Percentiles rank a stretch among this genome's conserved stretches.
Conservation (phyloP, 2,113 vertebrate species). For the Coptodon bakossiorum region DNA sequence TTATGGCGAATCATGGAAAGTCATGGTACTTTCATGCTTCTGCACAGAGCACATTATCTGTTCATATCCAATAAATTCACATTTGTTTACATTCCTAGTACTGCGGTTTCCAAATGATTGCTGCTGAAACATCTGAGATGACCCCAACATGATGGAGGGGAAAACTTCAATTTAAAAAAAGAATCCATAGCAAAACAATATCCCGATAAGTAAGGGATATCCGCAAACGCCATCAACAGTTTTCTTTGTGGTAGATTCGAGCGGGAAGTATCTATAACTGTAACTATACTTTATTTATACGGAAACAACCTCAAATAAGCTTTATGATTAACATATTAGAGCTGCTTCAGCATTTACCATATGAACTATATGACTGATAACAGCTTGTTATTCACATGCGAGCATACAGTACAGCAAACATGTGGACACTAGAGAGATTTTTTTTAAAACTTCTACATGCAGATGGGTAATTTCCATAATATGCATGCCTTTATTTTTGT, state of each 20-base stretch:
- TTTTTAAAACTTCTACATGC: background rate
- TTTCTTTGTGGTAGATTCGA: background rate
- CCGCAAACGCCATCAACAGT: background rate
- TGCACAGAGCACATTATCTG: background rate
- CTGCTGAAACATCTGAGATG: background rate
- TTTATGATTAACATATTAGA: background rate
- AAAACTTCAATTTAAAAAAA: background rate
- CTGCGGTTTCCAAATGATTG: background rate
- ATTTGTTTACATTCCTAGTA: background rate
- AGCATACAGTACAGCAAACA: background rate
- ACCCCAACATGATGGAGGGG: background rate
- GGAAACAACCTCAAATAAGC: background rate
- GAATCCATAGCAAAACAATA: background rate
- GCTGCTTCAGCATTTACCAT: background rate
- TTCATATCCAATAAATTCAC: background rate
- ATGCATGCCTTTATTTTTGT: constrained; percentile 26
- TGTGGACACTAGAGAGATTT: background rate
- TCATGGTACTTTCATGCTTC: background rate
- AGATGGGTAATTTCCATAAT: constrained; percentile 29
- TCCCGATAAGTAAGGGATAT: background rate
- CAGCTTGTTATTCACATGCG: background rate
- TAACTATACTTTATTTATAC: background rate
- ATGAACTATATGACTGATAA: background rate
- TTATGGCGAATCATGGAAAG: background rate
- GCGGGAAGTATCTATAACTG: background rate